These are phyloP conservation scores for Trinorchestia longiramus DNA, from an alignment of 1,140 invertebrate genomes.

Conservation along the genomic window DNA sequence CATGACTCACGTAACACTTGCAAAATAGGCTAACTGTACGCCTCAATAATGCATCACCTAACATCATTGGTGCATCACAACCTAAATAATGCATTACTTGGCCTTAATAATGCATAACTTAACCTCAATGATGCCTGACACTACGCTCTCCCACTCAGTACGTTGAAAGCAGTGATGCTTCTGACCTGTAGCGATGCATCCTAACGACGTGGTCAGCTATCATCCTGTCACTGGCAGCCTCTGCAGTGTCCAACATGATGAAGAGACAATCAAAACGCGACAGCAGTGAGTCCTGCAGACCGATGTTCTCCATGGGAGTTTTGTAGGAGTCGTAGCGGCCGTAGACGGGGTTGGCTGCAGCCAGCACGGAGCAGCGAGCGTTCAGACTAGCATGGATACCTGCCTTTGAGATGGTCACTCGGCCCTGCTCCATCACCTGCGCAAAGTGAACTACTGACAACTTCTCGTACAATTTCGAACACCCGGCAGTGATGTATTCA, in stretches of 20 bases:
- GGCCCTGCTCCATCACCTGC: conserved; percentile 71
- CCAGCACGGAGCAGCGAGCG: conserved; percentile 96
- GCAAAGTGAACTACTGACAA: not conserved
- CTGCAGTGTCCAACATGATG: conserved; percentile 93
- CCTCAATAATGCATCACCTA: too few relatives aligned
- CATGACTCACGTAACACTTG: too few relatives aligned
- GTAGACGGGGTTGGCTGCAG: conserved; percentile 99
- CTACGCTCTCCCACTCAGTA: too few relatives aligned
- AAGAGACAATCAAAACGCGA: conserved; percentile 99
- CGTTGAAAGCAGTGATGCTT: not conserved
- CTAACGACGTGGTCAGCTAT: conserved; percentile 97
- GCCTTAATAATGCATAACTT: too few relatives aligned
- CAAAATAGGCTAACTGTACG: too few relatives aligned
- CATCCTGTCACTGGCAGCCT: conserved; percentile 88
- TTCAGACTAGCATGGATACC: conserved; percentile 98
- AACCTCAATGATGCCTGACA: too few relatives aligned
- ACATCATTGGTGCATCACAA: too few relatives aligned
- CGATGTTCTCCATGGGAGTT: conserved; percentile 99
- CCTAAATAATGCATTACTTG: too few relatives aligned
- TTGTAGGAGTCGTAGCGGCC: conserved; percentile 99
- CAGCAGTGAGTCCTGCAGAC: conserved; percentile 95
- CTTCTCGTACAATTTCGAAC: too few relatives aligned
- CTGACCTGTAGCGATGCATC: conserved; percentile 88
- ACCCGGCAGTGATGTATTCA: too few relatives aligned
- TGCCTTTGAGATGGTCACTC: conserved; percentile 98